Percentiles rank a stretch among this genome's conserved stretches.
phyloP scores from a whole-genome alignment of 2,113 vertebrate genomes.

The Dipodomys merriami region DNA sequence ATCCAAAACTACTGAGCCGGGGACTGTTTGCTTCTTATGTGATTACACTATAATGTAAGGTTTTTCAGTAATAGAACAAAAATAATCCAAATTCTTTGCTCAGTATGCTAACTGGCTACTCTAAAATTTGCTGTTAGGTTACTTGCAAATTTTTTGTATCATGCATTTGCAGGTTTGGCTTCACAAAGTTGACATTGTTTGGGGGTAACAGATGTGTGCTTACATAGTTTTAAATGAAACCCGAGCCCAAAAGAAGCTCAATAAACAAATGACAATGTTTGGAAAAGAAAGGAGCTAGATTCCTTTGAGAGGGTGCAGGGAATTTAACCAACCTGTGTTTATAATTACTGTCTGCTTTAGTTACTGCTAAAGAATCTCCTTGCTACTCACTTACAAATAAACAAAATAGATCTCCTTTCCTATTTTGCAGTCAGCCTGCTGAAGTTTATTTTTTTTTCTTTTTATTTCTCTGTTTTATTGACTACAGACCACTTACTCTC shows the following conservation, averaged over 20 bases:
- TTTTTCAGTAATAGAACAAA: conserved; percentile 85
- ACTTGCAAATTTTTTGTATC: conserved; percentile 86
- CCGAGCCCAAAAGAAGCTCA: conserved; percentile 88
- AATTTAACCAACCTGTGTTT: conserved; percentile 91
- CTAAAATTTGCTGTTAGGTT: conserved; percentile 82
- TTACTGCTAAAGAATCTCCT: conserved; percentile 90
- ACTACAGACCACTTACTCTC: conserved; percentile 86
- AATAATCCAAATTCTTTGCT: conserved; percentile 85
- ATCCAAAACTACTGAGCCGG: conserved; percentile 85
- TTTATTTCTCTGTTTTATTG: conserved; percentile 82
- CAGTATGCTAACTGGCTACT: conserved; percentile 81
- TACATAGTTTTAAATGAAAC: conserved; percentile 89
- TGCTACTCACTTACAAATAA: conserved; percentile 90
- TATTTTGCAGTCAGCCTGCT: conserved; percentile 80
- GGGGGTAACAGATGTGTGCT: conserved; percentile 89
- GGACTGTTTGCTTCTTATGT: conserved; percentile 84
- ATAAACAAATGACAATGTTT: conserved; percentile 93
- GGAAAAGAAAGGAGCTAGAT: conserved; percentile 90
- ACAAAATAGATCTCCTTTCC: conserved; percentile 86
- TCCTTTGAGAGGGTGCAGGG: conserved; percentile 90
- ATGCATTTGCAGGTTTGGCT: conserved; percentile 85
- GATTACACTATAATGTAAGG: conserved; percentile 83
- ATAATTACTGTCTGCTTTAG: conserved; percentile 90
- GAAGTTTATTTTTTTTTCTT: conserved; percentile 87
- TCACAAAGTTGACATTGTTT: conserved; percentile 91